These are phyloP conservation scores for Larimichthys crocea DNA, from an alignment of 2,113 vertebrate species.

Conservation along the genomic window DNA sequence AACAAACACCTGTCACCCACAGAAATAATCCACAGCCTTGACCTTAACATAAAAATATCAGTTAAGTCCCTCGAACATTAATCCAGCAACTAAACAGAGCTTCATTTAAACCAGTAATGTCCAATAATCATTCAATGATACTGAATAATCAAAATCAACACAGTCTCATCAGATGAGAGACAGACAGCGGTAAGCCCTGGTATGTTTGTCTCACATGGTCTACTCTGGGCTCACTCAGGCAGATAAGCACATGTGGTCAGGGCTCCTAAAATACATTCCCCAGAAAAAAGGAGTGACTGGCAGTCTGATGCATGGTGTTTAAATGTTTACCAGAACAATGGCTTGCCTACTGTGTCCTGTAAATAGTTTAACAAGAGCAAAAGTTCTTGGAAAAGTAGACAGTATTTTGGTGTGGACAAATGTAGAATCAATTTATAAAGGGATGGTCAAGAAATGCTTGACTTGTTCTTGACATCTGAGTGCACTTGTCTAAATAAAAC, in stretches of 20 bases:
- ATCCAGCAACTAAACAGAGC: conserved; percentile 11
- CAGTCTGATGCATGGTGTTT: conserved; percentile 56
- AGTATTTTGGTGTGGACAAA: conserved; percentile 11
- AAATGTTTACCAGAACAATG: conserved; percentile 76
- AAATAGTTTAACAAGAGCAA: conserved; percentile 61
- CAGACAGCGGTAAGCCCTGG: conserved; percentile 67
- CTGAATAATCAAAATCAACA: conserved; percentile 44
- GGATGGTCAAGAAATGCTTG: not conserved
- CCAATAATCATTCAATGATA: conserved; percentile 1
- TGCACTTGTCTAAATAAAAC: not conserved
- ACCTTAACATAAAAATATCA: conserved; percentile 14
- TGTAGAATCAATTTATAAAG: not conserved
- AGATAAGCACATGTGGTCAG: conserved; percentile 79
- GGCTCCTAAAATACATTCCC: conserved; percentile 83
- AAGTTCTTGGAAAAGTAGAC: conserved; percentile 56
- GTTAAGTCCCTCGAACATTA: conserved; percentile 5
- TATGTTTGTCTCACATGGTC: conserved; percentile 78
- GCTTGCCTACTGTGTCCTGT: conserved; percentile 60
- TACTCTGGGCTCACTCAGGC: conserved; percentile 73
- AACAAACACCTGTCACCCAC: conserved; percentile 28
- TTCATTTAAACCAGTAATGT: conserved; percentile 23
- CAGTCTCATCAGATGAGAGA: conserved; percentile 55
- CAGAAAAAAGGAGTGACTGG: conserved; percentile 73
- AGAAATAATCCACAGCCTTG: conserved; percentile 31
- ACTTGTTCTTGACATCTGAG: conserved; percentile 1